phyloP scores from a whole-genome alignment of 2,888 invertebrate genomes.

The Lamellibrachia columna region DNA sequence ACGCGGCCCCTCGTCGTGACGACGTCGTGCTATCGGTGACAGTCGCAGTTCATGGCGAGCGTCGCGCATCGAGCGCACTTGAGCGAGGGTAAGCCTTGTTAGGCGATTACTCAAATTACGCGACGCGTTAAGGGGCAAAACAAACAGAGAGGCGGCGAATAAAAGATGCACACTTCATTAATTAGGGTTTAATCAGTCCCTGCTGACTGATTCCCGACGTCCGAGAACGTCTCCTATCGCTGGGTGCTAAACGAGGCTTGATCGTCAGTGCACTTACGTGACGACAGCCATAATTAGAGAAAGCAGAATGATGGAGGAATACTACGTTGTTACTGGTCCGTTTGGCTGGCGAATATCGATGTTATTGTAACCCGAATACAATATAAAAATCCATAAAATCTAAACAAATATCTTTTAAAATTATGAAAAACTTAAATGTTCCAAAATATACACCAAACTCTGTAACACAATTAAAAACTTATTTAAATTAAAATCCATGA shows the following conservation, averaged over 20 bases:
- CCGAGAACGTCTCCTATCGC: background rate
- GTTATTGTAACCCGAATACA: no score
- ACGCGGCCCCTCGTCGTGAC: background rate
- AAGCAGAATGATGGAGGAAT: background rate
- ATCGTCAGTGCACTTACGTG: background rate
- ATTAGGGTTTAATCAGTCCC: constrained; percentile 16
- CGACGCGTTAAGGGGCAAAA: background rate
- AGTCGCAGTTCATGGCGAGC: background rate
- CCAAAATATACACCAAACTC: no score
- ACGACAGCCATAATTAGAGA: background rate
- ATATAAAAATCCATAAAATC: no score
- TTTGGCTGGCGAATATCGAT: background rate
- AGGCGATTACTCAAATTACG: constrained; percentile 6
- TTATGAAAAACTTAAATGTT: no score
- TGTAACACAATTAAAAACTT: no score
- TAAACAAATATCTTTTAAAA: no score
- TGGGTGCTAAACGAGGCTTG: constrained; percentile 7
- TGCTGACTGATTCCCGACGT: background rate
- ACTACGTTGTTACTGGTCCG: background rate
- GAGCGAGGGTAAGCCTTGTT: background rate
- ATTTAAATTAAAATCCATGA: no score
- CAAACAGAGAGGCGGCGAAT: background rate
- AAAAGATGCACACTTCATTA: constrained; percentile 12
- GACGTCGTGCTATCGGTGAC: background rate
- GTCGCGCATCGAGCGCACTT: background rate